A percentile compares a stretch with the other conserved stretches of the same genome.
phyloP scores from a whole-genome alignment of 2,888 invertebrate genomes.

The Quadroppia sp. region DNA sequence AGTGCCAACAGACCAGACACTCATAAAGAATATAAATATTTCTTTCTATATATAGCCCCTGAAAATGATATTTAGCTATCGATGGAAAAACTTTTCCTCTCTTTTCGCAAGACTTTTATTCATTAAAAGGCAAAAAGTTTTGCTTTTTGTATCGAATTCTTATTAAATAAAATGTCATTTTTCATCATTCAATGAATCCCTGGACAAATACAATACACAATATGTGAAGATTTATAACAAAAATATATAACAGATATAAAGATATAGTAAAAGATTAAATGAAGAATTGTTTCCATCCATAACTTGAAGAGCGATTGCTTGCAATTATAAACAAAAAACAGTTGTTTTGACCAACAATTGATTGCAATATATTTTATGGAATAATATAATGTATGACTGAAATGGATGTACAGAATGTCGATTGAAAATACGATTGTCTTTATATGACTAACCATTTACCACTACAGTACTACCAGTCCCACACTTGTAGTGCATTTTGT shows the following conservation, averaged over 20 bases:
- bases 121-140: neutral
- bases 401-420: neutral
- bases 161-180: constrained; percentile 17
- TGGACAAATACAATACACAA: neutral
- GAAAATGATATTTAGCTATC: too few relatives aligned
- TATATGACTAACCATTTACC: neutral
- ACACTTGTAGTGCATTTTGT: neutral
- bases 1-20: too few relatives aligned
- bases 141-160: neutral
- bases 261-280: too few relatives aligned
- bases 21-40: too few relatives aligned
- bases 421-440: neutral
- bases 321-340: neutral
- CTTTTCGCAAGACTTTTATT: neutral
- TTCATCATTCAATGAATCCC: constrained; percentile 16
- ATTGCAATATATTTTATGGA: too few relatives aligned
- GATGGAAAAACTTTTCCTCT: too few relatives aligned
- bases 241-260: too few relatives aligned
- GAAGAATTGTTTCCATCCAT: too few relatives aligned
- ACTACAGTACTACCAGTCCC: neutral
- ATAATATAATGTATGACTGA: too few relatives aligned
- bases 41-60: too few relatives aligned
- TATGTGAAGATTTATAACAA: too few relatives aligned
- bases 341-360: neutral
- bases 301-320: too few relatives aligned